A percentile compares a stretch with the other conserved stretches of the same genome.
These are phyloP conservation scores for Altica lythri DNA, from an alignment of 2,888 invertebrate genomes.

Conservation along the genomic window DNA sequence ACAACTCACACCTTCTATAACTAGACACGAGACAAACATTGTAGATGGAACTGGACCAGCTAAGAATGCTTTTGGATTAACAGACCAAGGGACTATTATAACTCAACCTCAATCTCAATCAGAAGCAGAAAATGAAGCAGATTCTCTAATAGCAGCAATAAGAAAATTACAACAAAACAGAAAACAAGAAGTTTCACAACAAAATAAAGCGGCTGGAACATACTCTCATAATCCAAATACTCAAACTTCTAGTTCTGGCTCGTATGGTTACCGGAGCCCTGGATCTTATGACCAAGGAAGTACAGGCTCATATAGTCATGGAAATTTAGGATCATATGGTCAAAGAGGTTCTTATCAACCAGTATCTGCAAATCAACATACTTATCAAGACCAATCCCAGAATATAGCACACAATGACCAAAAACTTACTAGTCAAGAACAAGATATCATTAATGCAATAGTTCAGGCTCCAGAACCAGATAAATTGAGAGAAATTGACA, in stretches of 20 bases:
- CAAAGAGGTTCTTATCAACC: no score
- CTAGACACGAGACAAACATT: background rate
- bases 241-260: background rate
- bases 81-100: conserved; percentile 17
- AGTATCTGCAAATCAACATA: no score
- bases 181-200: background rate
- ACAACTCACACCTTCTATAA: background rate
- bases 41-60: conserved; percentile 2
- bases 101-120: conserved; percentile 18
- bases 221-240: background rate
- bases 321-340: no score
- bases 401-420: no score
- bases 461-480: no score
- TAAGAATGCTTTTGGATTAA: conserved; percentile 12
- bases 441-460: no score
- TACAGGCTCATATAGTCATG: no score
- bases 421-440: no score
- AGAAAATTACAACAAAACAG: conserved; percentile 7
- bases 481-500: no score
- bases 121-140: conserved; percentile 39
- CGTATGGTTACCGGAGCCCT: background rate
- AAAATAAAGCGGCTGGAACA: no score
- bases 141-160: conserved; percentile 28
- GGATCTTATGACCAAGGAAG: background rate
- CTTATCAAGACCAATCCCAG: no score